A percentile compares a stretch with the other conserved stretches of the same genome.
These are phyloP conservation scores for Drosophila auraria DNA, from an alignment of 1,140 invertebrate genomes.

Conservation along the genomic window DNA sequence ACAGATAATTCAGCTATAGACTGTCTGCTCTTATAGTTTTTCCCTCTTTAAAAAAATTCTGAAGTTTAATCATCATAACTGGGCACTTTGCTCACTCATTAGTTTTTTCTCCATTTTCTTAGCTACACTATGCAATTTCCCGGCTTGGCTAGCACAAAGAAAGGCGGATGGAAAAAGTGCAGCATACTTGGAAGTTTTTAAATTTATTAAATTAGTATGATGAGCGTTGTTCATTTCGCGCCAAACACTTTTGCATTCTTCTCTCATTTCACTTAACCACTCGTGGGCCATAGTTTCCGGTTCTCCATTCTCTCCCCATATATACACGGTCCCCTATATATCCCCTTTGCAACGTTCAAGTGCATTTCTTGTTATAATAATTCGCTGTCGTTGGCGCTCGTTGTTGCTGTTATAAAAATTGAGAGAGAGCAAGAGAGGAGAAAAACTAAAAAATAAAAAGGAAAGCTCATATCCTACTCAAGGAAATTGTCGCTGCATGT, in stretches of 20 bases:
- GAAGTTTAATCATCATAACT: constrained; percentile 18
- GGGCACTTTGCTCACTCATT: constrained; percentile 16
- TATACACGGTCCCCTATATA: constrained; percentile 9
- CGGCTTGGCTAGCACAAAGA: constrained; percentile 1
- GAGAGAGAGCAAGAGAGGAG: background rate
- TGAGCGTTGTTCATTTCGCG: constrained; percentile 49
- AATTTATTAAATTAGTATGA: constrained; percentile 73
- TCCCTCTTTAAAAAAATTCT: no score
- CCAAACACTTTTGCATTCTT: constrained; percentile 41
- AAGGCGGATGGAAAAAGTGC: constrained; percentile 14
- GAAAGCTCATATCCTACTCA: constrained; percentile 74
- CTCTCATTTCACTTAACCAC: constrained; percentile 27
- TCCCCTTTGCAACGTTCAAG: constrained; percentile 61
- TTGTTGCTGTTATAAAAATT: constrained; percentile 59
- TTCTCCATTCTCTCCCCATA: background rate
- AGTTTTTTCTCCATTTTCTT: constrained; percentile 9
- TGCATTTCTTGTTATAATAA: constrained; percentile 73
- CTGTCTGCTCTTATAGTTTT: background rate
- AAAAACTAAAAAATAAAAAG: constrained; percentile 56
- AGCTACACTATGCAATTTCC: background rate
- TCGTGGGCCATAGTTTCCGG: constrained; percentile 31
- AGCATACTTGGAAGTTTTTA: constrained; percentile 64
- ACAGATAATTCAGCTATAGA: constrained; percentile 5
- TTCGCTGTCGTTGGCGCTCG: constrained; percentile 40
- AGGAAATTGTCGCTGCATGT: constrained; percentile 74